Percentiles rank a stretch among this genome's conserved stretches.
These are phyloP conservation scores for Sander lucioperca DNA, from an alignment of 2,113 vertebrate genomes.

Conservation along the genomic window DNA sequence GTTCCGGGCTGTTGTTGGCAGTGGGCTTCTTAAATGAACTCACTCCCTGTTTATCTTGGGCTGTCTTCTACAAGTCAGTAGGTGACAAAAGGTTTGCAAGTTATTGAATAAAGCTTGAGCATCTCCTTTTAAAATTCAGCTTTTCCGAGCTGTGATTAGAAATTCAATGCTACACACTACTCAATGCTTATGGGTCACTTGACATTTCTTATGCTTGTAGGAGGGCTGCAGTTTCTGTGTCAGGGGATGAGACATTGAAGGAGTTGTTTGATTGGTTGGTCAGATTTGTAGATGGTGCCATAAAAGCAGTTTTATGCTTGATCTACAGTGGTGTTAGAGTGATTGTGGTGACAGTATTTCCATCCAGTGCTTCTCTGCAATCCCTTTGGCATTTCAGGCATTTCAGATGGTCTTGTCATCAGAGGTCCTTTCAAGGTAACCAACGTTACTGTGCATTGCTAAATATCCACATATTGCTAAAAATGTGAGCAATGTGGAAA, in stretches of 20 bases:
- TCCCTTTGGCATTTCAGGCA: slow-evolving; percentile 44
- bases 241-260: not conserved
- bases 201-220: not conserved
- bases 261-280: not conserved
- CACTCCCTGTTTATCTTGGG: slow-evolving; percentile 5
- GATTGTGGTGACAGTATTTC: not conserved
- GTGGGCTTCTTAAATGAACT: slow-evolving; percentile 6
- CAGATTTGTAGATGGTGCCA: not conserved
- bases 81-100: not conserved
- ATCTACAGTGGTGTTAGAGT: not conserved
- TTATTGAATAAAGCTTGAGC: not conserved
- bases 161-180: not conserved
- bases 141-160: not conserved
- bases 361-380: not conserved
- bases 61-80: slow-evolving; percentile 1
- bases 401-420: slow-evolving; percentile 57
- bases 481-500: too few species aligned
- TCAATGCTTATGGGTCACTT: not conserved
- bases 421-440: slow-evolving; percentile 14
- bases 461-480: not conserved
- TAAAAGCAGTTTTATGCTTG: slow-evolving; percentile 5
- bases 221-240: not conserved
- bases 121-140: not conserved
- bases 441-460: slow-evolving; percentile 3
- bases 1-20: not conserved